Evolutionary conservation across 2,113 vertebrate genomes (phyloP).

Genomic region (Psittacus erithacus): DNA sequence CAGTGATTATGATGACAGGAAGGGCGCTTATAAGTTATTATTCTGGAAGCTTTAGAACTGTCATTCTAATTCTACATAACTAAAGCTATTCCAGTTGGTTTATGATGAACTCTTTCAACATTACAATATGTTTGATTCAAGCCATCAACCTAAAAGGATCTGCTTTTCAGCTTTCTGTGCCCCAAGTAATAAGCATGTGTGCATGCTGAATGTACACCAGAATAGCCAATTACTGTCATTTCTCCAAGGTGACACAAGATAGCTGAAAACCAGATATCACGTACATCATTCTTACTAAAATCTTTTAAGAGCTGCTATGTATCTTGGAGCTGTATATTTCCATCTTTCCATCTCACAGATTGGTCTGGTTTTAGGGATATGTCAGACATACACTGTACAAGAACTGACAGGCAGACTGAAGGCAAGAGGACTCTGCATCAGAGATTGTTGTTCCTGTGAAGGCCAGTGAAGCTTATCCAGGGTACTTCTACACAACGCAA

Average conservation of each 20-base stretch:
- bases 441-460: not conserved
- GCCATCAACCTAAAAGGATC: not conserved
- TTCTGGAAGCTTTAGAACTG: conserved; percentile 9
- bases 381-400: not conserved
- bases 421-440: not conserved
- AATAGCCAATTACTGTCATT: not conserved
- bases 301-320: not conserved
- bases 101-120: conserved; percentile 32
- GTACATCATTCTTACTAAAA: not conserved
- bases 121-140: conserved; percentile 36
- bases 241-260: not conserved
- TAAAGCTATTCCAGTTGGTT: conserved; percentile 3
- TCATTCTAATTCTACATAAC: conserved; percentile 5
- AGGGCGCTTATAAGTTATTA: not conserved
- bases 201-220: not conserved
- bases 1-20: conserved; percentile 9
- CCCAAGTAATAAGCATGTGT: not conserved
- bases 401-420: not conserved
- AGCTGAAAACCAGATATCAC: not conserved
- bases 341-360: not conserved
- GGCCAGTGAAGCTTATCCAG: not conserved
- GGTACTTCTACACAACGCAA: not conserved
- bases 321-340: not conserved
- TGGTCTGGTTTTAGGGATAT: not conserved
- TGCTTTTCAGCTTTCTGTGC: not conserved